A percentile compares a stretch with the other conserved stretches of the same genome.
Evolutionary conservation across 2,797 vertebrate species (phyloP).

Genomic region (Enteromius fasciolatus): DNA sequence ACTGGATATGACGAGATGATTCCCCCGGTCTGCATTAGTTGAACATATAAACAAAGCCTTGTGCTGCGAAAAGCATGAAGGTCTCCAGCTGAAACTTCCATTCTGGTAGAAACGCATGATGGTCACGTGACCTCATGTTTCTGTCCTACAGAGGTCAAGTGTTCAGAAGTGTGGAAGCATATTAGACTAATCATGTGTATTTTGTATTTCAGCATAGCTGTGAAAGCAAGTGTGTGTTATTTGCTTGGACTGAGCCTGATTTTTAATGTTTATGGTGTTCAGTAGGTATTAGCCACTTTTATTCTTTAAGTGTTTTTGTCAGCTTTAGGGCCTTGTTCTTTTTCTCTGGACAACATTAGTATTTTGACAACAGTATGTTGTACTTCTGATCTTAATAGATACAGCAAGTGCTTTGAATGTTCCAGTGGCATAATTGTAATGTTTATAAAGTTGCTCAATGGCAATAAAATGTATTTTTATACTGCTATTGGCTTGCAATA

Average conservation of each 20-base stretch:
- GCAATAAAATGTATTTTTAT: constrained; percentile 26
- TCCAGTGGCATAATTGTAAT: not conserved
- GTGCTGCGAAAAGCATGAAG: not conserved
- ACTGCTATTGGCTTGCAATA: not conserved
- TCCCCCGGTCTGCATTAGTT: not conserved
- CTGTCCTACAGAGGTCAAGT: not conserved
- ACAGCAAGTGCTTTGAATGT: not conserved
- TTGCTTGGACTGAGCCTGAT: not conserved
- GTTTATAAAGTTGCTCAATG: constrained; percentile 16
- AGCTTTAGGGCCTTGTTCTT: not conserved
- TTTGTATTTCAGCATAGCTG: constrained; percentile 1
- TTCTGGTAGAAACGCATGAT: not conserved
- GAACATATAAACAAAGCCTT: not conserved
- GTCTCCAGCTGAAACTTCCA: not conserved
- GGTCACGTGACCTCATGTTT: not conserved
- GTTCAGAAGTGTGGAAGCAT: not conserved
- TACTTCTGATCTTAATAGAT: not conserved
- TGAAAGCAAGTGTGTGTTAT: not conserved
- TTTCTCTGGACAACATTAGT: not conserved
- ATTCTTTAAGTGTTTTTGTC: not conserved
- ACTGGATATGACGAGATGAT: not conserved
- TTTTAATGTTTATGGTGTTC: not conserved
- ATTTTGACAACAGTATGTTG: not conserved
- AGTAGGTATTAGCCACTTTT: not conserved
- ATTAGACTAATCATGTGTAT: not conserved